phyloP scores from a whole-genome alignment of 2,888 invertebrate species.

The Antheraea yamamai region DNA sequence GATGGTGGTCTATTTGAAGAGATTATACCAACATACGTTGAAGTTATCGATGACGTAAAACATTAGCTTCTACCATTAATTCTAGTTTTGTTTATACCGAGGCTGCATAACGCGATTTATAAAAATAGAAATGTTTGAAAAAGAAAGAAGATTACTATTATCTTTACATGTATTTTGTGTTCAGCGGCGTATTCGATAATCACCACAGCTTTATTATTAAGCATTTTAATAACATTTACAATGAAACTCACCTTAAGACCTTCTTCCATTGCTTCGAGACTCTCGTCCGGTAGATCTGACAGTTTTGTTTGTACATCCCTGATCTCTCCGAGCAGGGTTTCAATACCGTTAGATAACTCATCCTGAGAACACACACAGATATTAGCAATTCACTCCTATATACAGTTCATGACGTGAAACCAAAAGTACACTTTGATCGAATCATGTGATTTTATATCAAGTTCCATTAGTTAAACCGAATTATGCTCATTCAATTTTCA shows the following conservation, averaged over 20 bases:
- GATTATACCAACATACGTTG: constrained; percentile 24
- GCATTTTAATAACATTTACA: constrained; percentile 39
- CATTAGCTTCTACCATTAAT: constrained; percentile 32
- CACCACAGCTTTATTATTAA: constrained; percentile 29
- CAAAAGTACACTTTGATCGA: constrained; percentile 31
- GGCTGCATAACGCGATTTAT: constrained; percentile 17
- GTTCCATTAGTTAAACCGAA: constrained; percentile 24
- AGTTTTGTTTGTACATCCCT: constrained; percentile 85
- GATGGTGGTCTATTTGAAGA: constrained; percentile 22
- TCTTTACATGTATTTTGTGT: not conserved
- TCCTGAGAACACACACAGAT: constrained; percentile 81
- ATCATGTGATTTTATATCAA: constrained; percentile 10
- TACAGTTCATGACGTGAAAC: constrained; percentile 37
- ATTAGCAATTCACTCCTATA: constrained; percentile 60
- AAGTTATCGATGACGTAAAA: constrained; percentile 29
- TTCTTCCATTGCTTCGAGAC: constrained; percentile 86
- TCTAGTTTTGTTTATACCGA: constrained; percentile 70
- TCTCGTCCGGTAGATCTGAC: constrained; percentile 86
- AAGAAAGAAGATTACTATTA: not conserved
- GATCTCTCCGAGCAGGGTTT: constrained; percentile 86
- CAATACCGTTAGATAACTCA: constrained; percentile 85
- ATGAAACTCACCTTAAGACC: constrained; percentile 86
- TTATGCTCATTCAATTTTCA: constrained; percentile 30
- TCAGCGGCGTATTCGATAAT: not conserved
- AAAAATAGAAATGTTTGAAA: constrained; percentile 9